Evolutionary conservation across 2,113 vertebrate species (phyloP), one percentile per base, ranked within the genome.

Genomic region (Rhizomys pruinosus): DNA sequence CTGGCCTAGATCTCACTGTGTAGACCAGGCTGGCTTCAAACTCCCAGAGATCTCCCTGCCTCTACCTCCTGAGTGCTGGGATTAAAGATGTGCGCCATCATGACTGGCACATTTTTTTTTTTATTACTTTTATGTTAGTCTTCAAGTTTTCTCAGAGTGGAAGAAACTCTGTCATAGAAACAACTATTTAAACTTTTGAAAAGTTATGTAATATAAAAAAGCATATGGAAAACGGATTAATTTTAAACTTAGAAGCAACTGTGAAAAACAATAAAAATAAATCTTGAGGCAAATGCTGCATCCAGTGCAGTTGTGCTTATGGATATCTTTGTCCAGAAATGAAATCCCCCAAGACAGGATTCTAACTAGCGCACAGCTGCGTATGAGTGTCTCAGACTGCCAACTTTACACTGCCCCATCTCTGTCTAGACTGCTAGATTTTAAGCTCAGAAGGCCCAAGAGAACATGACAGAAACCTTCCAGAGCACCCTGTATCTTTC

Each of bases 201-300:
- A 80, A 84, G 81, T 81, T n/a, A 68, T 0, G 3, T 63, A n/a
- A 85, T 87, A 92, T 79, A n/a, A 52, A 87, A 92, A 88, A 25
- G 44, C 13, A 72, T 42, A 84, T 9, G 32, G 39, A 37, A 93
- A 94, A 87, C 1, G 2, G 5, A 42, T 81, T 82, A 37, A 92
- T 76, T 80, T 94, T 87, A 88, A 87, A 91, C n/a, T 61, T 25
- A 93, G 80, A 89, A 86, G 16, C 68, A 87, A 88, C 77, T 93
- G 39, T 74, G 80, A 64, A 89, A 92, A 93, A 74, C 12, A 79
- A 44, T 73, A 89, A 93, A 94, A 85, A 82, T 74, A 74, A 92
- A 88, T 47, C 72, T 69, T 64, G 76, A 87, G 63, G 29, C 27
- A 55, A 80, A 72, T 55, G 39, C 42, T n/a, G 0, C 29, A 23